These are phyloP conservation scores for Platycercus adscitus DNA, from an alignment of 2,113 vertebrate genomes.

Conservation along the genomic window DNA sequence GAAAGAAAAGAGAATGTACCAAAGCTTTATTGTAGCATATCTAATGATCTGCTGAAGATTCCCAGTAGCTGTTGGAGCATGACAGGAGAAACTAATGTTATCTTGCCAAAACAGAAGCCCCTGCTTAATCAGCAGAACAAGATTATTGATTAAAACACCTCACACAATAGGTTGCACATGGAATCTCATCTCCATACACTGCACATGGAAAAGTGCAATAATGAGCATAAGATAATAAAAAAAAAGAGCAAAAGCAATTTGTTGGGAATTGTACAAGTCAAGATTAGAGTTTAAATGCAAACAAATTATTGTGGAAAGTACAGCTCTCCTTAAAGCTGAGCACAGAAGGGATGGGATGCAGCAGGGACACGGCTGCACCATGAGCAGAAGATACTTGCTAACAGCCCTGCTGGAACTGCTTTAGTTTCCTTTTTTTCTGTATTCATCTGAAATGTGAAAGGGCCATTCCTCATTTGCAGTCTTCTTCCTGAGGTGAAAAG, in stretches of 20 bases:
- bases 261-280: conserved; percentile 63
- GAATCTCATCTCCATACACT: conserved; percentile 78
- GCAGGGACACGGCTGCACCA: background rate
- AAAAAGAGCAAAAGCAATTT: conserved; percentile 72
- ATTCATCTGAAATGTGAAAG: conserved; percentile 40
- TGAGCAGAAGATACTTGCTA: background rate
- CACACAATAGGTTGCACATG: conserved; percentile 79
- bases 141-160: conserved; percentile 89
- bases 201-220: conserved; percentile 74
- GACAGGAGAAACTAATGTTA: conserved; percentile 90
- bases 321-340: conserved; percentile 34
- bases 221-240: conserved; percentile 74
- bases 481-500: conserved; percentile 47
- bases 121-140: conserved; percentile 91
- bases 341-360: background rate
- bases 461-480: conserved; percentile 32
- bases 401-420: background rate
- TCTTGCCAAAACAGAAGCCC: conserved; percentile 85
- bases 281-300: conserved; percentile 69
- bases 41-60: conserved; percentile 89
- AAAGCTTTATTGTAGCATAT: conserved; percentile 86
- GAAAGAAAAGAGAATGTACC: conserved; percentile 79
- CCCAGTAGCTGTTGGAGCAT: conserved; percentile 83
- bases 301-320: conserved; percentile 61
- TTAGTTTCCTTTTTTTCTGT: background rate